phyloP scores from a whole-genome alignment of 1,140 invertebrate genomes.

The Cotesia vestalis region DNA sequence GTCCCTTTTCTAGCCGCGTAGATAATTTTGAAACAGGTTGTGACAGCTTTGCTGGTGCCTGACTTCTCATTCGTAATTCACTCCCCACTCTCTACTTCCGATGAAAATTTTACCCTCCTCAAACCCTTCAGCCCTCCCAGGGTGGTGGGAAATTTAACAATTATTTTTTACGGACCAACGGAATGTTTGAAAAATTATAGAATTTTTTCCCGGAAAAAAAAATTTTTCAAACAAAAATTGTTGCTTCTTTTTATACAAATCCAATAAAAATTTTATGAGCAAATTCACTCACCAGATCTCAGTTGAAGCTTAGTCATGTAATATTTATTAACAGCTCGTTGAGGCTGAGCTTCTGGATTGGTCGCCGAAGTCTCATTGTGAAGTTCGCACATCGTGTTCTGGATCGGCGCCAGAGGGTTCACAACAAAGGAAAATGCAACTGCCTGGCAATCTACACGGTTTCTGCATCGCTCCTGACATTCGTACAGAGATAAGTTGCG shows the following conservation, averaged over 20 bases:
- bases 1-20: no score
- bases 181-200: neutral
- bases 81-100: no score
- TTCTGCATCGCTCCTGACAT: constrained; percentile 93
- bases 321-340: constrained; percentile 88
- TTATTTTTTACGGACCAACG: neutral
- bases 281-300: constrained; percentile 72
- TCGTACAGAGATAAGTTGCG: constrained; percentile 92
- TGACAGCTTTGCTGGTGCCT: no score
- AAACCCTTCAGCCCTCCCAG: neutral
- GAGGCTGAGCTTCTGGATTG: constrained; percentile 83
- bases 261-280: no score
- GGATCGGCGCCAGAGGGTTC: constrained; percentile 88
- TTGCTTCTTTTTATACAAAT: no score
- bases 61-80: no score
- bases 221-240: no score
- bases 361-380: constrained; percentile 91
- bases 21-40: no score
- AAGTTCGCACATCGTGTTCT: constrained; percentile 91
- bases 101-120: no score
- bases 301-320: constrained; percentile 95
- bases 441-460: constrained; percentile 89
- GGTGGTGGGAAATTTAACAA: neutral
- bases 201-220: neutral
- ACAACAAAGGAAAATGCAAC: constrained; percentile 91